These are phyloP conservation scores for Sinella curviseta DNA, from an alignment of 1,140 invertebrate species.

Conservation along the genomic window DNA sequence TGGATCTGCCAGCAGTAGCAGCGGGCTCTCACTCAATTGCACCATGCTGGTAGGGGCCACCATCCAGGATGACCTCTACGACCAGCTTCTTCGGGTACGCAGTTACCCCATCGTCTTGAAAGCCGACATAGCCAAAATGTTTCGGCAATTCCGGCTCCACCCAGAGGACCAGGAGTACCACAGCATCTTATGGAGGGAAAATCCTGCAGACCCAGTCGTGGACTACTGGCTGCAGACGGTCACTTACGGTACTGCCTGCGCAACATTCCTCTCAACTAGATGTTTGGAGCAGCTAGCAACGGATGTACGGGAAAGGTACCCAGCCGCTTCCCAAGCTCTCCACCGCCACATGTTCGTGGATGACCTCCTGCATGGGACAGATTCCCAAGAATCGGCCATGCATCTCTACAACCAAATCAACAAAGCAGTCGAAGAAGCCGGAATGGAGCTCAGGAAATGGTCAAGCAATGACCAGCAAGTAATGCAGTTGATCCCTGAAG, in stretches of 20 bases:
- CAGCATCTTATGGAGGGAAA: conserved; percentile 54
- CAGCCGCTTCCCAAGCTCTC: conserved; percentile 35
- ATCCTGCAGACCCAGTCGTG: conserved; percentile 46
- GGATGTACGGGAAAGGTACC: conserved; percentile 22
- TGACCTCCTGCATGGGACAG: conserved; percentile 32
- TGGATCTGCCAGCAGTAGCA: conserved; percentile 51
- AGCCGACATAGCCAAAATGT: conserved; percentile 52
- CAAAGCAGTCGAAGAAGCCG: conserved; percentile 28
- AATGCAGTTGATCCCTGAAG: too few relatives aligned
- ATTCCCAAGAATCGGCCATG: conserved; percentile 24
- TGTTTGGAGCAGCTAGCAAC: conserved; percentile 51
- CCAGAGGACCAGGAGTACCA: conserved; percentile 47
- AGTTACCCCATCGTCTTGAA: conserved; percentile 52
- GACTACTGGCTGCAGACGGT: conserved; percentile 49
- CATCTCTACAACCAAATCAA: conserved; percentile 14
- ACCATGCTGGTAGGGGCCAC: conserved; percentile 51
- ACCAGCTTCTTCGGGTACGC: conserved; percentile 55
- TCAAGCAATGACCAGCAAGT: too few relatives aligned
- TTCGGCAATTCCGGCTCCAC: conserved; percentile 38
- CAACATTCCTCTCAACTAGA: conserved; percentile 53
- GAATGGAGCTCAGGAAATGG: conserved; percentile 47
- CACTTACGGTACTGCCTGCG: conserved; percentile 54
- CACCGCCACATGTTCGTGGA: conserved; percentile 37
- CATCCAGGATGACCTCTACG: conserved; percentile 53
- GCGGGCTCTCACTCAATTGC: conserved; percentile 53